Percentiles rank a stretch among this genome's conserved stretches.
Conservation (phyloP, 2,113 vertebrate genomes). For the Chinchilla lanigera region DNA sequence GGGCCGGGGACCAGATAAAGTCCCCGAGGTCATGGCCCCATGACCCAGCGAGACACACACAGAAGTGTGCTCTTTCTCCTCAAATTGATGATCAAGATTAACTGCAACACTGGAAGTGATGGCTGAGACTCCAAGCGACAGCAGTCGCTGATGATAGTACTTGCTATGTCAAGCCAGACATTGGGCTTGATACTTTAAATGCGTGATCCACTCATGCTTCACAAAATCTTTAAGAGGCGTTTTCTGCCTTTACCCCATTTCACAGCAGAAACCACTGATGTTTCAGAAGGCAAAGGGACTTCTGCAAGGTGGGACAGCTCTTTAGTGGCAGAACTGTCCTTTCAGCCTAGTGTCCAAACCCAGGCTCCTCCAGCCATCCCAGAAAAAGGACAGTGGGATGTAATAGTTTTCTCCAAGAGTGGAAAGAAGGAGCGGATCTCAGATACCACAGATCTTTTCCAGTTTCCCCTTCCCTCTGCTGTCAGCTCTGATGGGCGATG, state of each 20-base stretch:
- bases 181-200: neutral
- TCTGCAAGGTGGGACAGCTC: neutral
- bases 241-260: neutral
- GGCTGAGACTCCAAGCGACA: neutral
- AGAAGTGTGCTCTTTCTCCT: neutral
- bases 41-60: neutral
- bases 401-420: neutral
- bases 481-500: neutral
- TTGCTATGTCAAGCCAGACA: rapidly evolving
- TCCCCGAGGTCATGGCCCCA: neutral
- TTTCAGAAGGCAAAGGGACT: neutral
- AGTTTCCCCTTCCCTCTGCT: neutral
- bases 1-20: neutral
- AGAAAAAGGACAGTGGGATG: neutral
- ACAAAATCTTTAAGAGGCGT: neutral
- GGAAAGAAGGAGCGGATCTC: neutral
- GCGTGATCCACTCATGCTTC: rapidly evolving
- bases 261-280: neutral
- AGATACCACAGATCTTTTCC: rapidly evolving
- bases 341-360: neutral
- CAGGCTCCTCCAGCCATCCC: neutral
- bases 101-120: too few species aligned
- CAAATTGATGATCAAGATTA: neutral
- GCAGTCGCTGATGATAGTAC: rapidly evolving
- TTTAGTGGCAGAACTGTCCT: neutral